Conservation (phyloP, 2,888 invertebrate genomes). For the Phortica okadai region DNA sequence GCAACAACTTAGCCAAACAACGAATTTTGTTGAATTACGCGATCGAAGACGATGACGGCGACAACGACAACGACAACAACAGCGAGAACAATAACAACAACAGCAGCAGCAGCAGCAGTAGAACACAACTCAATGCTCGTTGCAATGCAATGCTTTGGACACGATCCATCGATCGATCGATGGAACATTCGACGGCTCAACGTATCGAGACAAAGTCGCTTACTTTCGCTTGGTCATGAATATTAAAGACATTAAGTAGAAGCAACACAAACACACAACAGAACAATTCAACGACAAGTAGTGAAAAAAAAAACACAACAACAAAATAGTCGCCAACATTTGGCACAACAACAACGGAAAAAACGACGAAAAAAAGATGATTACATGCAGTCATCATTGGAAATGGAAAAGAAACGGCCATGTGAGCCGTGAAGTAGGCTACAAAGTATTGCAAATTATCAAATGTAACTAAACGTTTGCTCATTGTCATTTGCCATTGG, state of each 20-base stretch:
- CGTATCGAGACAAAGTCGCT: slow-evolving; percentile 65
- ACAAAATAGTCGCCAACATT: slow-evolving; percentile 16
- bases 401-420: slow-evolving; percentile 28
- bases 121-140: slow-evolving; percentile 34
- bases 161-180: slow-evolving; percentile 53
- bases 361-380: slow-evolving; percentile 29
- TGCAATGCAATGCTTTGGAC: slow-evolving; percentile 56
- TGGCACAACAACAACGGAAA: slow-evolving; percentile 22
- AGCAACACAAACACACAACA: slow-evolving; percentile 50
- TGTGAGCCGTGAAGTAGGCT: slow-evolving; percentile 50
- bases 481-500: not conserved
- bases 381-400: slow-evolving; percentile 39
- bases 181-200: slow-evolving; percentile 14
- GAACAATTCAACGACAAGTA: slow-evolving; percentile 48
- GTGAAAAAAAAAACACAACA: not conserved
- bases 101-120: slow-evolving; percentile 21
- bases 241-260: slow-evolving; percentile 72
- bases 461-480: not conserved
- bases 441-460: slow-evolving; percentile 42
- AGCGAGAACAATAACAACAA: slow-evolving; percentile 31
- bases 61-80: slow-evolving; percentile 26
- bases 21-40: slow-evolving; percentile 24
- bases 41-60: slow-evolving; percentile 27
- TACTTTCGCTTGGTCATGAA: slow-evolving; percentile 71
- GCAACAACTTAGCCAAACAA: not conserved